Base-by-base conservation (phyloP, 2,888 invertebrate genomes). In the Eristalinus sepulchralis region DNA sequence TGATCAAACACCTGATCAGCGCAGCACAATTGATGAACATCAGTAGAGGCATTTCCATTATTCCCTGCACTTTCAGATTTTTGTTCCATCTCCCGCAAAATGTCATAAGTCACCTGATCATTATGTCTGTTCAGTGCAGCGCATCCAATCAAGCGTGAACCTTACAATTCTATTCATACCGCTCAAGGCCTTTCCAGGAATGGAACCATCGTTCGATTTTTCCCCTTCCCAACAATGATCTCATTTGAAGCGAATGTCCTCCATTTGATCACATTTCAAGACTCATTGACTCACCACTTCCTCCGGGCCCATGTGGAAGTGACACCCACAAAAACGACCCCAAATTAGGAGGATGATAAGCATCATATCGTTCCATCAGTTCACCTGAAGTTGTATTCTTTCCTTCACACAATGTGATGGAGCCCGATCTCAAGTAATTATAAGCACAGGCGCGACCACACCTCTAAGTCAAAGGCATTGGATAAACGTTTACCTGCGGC, bases 401-500 rank as follows among this genome's bases (percentile, higher is more conserved):
- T 67, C 24, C 13, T 60, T 60, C 66, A 67, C 67, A 53, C 39
- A 71, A 27, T 13, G 33, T 68, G 70, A 75, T 33, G 27, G 66
- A 67, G 66, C 11, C 11, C 64, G 57, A 80, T 67, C 53, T 77
- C 17, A 33, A 39, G 36, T 67, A 66, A 73, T 64, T 53, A 76
- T 39, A 73, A 36, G 22, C 31, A 24, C 24, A n/a, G n/a, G n/a
- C 27, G 47, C 17, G 60, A 67, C 80, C 76, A 53, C 84, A 84
- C 84, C 84, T 76, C 27, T 47, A 70, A 57, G 53, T 70, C 60
- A 60, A 72, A 68, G 78, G 24, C 39, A 62, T 59, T 70, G 70
- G n/a, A 53, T 64, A 75, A 33, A 27, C 34, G 47, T 80, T 75
- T 55, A n/a, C 71, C 53, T n/a, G 60, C 60, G 27, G 27, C 27